These are phyloP conservation scores for Hypercompe scribonia DNA, from an alignment of 2,888 invertebrate species.

Conservation along the genomic window DNA sequence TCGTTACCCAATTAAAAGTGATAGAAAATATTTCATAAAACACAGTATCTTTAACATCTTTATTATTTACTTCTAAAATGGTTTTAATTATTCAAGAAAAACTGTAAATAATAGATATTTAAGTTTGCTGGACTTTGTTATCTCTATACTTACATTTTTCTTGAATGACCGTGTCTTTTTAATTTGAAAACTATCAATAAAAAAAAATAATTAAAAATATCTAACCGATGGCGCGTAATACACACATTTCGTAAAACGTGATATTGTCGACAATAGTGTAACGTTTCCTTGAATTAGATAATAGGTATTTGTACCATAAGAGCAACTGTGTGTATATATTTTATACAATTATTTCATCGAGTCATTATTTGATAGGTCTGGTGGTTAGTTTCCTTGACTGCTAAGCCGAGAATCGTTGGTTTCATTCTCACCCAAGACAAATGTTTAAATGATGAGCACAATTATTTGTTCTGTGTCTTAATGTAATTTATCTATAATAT, in stretches of 20 bases:
- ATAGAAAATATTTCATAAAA: too few species aligned
- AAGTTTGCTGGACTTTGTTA: background rate
- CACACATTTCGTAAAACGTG: conserved; percentile 16
- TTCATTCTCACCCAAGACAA: too few species aligned
- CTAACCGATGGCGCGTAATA: conserved; percentile 25
- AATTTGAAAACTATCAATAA: background rate
- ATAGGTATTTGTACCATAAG: background rate
- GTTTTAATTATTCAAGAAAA: too few species aligned
- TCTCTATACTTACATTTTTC: background rate
- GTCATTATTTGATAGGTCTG: background rate
- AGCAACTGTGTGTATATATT: background rate
- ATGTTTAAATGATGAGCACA: too few species aligned
- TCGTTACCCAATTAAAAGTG: too few species aligned
- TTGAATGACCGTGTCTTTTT: background rate
- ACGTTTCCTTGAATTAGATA: background rate
- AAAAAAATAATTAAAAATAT: conserved; percentile 29
- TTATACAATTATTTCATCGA: background rate
- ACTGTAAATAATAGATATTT: background rate
- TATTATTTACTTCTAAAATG: too few species aligned
- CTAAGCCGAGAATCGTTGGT: too few species aligned
- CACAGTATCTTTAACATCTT: too few species aligned
- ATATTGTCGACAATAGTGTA: conserved; percentile 16
- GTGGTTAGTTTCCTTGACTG: too few species aligned
- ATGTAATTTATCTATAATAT: too few species aligned
- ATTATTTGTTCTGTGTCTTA: too few species aligned